Conservation (phyloP, 2,113 vertebrate genomes). For the Eulemur macaco region DNA sequence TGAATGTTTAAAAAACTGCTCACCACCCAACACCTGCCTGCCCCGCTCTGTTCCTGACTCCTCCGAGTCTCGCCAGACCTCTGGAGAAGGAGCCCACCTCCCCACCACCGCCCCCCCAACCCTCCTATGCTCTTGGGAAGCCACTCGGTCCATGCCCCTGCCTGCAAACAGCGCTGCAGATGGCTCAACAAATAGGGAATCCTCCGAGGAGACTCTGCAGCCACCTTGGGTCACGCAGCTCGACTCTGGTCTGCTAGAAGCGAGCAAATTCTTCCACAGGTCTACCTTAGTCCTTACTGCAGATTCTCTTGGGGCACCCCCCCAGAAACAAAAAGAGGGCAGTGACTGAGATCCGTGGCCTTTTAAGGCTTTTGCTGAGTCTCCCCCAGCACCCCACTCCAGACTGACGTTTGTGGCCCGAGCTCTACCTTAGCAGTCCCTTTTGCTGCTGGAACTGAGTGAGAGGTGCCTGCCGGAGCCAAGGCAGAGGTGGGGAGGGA, state of each 20-base stretch:
- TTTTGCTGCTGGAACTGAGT: background rate
- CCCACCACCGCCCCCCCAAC: too few species aligned
- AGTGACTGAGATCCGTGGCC: background rate
- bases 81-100: background rate
- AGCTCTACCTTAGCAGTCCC: background rate
- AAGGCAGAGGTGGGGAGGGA: rapidly evolving
- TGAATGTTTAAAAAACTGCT: background rate
- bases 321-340: background rate
- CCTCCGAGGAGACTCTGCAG: background rate
- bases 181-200: background rate
- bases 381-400: background rate
- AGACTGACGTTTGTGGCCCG: background rate
- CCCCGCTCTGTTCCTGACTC: background rate
- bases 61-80: background rate
- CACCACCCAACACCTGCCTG: background rate
- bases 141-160: background rate
- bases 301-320: background rate
- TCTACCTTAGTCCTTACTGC: background rate
- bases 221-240: background rate
- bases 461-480: background rate
- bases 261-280: background rate
- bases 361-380: background rate
- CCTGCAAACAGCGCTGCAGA: background rate
- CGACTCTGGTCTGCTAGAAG: background rate
- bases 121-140: background rate